These are phyloP conservation scores for Dasysyrphus tricinctus DNA, from an alignment of 2,888 invertebrate species.

Conservation along the genomic window DNA sequence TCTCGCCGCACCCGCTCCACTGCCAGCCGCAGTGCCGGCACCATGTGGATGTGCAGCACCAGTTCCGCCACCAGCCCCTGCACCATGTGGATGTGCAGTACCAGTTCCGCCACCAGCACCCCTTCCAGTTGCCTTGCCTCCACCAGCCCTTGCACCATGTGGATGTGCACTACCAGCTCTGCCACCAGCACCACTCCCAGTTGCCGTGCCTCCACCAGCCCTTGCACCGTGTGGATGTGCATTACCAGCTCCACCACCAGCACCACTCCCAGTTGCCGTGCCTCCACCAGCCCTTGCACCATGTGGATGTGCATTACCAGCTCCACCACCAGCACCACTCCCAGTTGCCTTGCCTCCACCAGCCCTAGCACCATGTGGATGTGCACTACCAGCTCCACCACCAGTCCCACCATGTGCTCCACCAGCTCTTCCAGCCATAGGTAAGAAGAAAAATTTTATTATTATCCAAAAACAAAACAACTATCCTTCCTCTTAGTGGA, in stretches of 20 bases:
- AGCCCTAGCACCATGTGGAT: neutral
- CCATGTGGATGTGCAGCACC: neutral
- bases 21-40: neutral
- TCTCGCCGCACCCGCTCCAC: constrained; percentile 60
- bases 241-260: neutral
- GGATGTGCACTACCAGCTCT: neutral
- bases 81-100: neutral
- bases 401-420: neutral
- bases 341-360: neutral
- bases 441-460: neutral
- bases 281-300: constrained; percentile 4
- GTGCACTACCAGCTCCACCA: neutral
- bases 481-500: neutral
- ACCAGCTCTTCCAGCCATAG: neutral
- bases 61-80: neutral
- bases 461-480: neutral
- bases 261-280: neutral
- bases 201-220: neutral
- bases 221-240: neutral
- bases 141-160: neutral
- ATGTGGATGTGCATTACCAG: neutral
- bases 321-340: neutral
- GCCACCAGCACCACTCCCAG: neutral
- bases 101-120: constrained; percentile 5
- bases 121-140: neutral